phyloP scores from a whole-genome alignment of 2,888 invertebrate species.

The Leptinotarsa haldemani region DNA sequence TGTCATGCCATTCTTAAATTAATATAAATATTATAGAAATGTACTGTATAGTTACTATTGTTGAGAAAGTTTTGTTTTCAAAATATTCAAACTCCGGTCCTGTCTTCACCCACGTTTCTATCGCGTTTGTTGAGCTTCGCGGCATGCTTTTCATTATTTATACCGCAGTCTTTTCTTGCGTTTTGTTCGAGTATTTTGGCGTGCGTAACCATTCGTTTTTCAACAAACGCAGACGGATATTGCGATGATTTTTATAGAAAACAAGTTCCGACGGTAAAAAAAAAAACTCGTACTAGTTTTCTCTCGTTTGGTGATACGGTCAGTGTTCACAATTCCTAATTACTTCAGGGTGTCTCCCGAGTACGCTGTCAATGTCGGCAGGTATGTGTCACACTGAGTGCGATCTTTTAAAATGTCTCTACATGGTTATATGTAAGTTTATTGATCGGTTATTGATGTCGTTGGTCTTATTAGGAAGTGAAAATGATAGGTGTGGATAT shows the following conservation, averaged over 20 bases:
- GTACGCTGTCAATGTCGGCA: slow-evolving; percentile 64
- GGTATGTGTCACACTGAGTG: slow-evolving; percentile 51
- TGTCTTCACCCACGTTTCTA: slow-evolving; percentile 33
- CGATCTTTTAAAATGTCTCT: slow-evolving; percentile 34
- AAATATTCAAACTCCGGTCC: slow-evolving; percentile 23
- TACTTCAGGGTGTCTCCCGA: slow-evolving; percentile 56
- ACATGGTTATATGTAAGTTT: slow-evolving; percentile 28
- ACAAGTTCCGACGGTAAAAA: not conserved
- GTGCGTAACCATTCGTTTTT: slow-evolving; percentile 15
- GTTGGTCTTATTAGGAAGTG: slow-evolving; percentile 29
- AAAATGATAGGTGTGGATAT: slow-evolving; percentile 19
- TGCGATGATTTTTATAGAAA: not conserved
- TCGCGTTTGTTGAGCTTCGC: slow-evolving; percentile 29
- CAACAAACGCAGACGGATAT: not conserved
- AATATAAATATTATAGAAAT: no score
- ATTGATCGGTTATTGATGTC: slow-evolving; percentile 28
- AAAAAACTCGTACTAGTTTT: slow-evolving; percentile 2
- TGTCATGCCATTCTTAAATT: no score
- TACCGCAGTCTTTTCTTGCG: slow-evolving; percentile 31
- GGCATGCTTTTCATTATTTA: slow-evolving; percentile 26
- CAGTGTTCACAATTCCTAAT: slow-evolving; percentile 52
- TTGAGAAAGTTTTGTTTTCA: not conserved
- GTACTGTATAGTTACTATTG: no score
- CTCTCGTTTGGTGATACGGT: slow-evolving; percentile 20
- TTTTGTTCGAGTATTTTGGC: slow-evolving; percentile 22